Evolutionary conservation across 1,140 invertebrate genomes (phyloP).

Genomic region (Ptiloglossa arizonensis): DNA sequence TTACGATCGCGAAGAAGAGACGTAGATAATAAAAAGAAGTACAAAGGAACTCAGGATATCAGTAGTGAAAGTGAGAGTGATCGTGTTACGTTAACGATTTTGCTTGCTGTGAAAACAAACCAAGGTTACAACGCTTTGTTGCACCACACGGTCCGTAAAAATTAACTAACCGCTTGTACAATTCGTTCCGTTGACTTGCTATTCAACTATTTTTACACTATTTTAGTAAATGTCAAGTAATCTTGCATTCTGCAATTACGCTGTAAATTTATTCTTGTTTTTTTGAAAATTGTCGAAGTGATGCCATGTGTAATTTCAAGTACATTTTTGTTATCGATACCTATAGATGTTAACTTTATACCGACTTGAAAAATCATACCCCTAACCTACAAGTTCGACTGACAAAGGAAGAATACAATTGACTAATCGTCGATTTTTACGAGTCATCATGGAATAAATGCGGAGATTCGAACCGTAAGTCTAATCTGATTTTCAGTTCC

Average conservation of each 20-base stretch:
- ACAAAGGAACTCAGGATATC: conserved; percentile 46
- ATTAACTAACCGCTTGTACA: conserved; percentile 55
- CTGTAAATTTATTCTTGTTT: neutral
- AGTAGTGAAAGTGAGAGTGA: conserved; percentile 53
- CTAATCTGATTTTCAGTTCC: too few species aligned
- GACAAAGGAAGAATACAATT: too few species aligned
- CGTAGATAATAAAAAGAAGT: conserved; percentile 37
- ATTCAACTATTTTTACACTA: conserved; percentile 28
- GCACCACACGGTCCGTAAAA: conserved; percentile 36
- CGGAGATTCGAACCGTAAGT: too few species aligned
- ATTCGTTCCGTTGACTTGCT: conserved; percentile 16
- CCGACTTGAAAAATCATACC: too few species aligned
- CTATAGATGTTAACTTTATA: too few species aligned
- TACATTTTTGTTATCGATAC: too few species aligned
- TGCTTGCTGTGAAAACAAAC: conserved; percentile 60
- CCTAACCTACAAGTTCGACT: too few species aligned
- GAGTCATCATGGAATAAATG: too few species aligned
- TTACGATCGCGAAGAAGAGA: conserved; percentile 38
- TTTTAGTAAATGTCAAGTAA: conserved; percentile 1
- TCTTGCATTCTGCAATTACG: neutral
- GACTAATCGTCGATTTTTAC: too few species aligned
- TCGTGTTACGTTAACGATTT: conserved; percentile 60
- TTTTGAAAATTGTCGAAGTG: too few species aligned
- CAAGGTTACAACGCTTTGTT: conserved; percentile 64
- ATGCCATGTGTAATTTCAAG: too few species aligned